phyloP scores from a whole-genome alignment of 1,140 invertebrate species.

The Lineus longissimus region DNA sequence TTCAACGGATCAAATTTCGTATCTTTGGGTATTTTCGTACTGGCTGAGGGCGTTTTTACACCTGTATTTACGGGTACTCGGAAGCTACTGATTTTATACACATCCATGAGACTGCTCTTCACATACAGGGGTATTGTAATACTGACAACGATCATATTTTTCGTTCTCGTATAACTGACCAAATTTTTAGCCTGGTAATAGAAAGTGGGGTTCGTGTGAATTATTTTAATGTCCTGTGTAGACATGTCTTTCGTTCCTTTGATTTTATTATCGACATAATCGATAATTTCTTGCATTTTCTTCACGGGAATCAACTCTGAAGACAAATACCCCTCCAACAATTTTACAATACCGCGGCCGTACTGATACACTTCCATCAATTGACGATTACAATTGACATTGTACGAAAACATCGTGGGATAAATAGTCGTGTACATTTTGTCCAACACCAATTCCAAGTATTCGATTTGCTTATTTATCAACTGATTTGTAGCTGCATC shows the following conservation, averaged over 20 bases:
- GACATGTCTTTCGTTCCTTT: not conserved
- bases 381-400: not conserved
- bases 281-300: not conserved
- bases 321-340: not conserved
- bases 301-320: not conserved
- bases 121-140: not conserved
- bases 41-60: not conserved
- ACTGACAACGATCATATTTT: not conserved
- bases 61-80: not conserved
- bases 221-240: not conserved
- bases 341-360: not conserved
- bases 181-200: conserved; percentile 1
- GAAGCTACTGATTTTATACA: not conserved
- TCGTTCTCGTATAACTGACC: not conserved
- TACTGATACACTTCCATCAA: conserved; percentile 1
- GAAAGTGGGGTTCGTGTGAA: not conserved
- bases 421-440: not conserved
- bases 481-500: not conserved
- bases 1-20: not conserved
- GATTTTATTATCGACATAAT: not conserved
- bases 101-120: not conserved
- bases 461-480: conserved; percentile 1
- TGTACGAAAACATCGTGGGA: not conserved
- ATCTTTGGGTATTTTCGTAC: not conserved
- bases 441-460: not conserved